A percentile compares a stretch with the other conserved stretches of the same genome.
phyloP scores from a whole-genome alignment of 2,797 vertebrate species.

The Eulemur coronatus region DNA sequence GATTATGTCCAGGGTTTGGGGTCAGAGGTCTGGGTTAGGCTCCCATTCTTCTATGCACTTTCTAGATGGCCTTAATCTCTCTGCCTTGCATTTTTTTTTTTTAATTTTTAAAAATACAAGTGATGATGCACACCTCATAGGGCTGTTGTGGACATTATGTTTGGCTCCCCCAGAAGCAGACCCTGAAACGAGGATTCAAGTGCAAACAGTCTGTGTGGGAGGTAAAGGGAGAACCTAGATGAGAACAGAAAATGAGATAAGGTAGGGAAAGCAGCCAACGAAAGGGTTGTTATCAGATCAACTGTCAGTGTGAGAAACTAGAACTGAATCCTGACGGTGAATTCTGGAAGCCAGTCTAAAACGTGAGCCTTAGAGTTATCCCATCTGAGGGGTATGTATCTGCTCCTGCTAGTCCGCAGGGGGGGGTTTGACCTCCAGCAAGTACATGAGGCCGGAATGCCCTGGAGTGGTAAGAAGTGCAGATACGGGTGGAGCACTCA shows the following conservation, averaged over 20 bases:
- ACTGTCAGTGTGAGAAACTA: background rate
- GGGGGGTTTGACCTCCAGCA: background rate
- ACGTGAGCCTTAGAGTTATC: background rate
- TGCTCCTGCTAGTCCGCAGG: background rate
- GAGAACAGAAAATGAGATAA: background rate
- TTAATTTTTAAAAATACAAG: background rate
- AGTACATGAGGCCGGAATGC: background rate
- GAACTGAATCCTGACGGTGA: background rate
- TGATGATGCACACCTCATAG: background rate
- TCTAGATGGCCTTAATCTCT: background rate
- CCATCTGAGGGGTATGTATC: rapidly evolving
- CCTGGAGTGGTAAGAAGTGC: background rate
- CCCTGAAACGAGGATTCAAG: background rate
- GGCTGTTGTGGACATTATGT: background rate
- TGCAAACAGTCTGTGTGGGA: background rate
- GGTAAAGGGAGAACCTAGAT: background rate
- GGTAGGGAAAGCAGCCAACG: background rate
- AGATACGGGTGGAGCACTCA: rapidly evolving
- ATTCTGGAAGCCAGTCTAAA: background rate
- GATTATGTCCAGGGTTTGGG: background rate
- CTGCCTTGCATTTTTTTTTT: background rate
- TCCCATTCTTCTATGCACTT: background rate
- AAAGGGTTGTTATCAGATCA: background rate
- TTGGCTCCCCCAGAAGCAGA: background rate
- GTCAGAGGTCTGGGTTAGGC: background rate